Evolutionary conservation across 2,797 vertebrate genomes (phyloP).

Genomic region (Sebastes dallii): DNA sequence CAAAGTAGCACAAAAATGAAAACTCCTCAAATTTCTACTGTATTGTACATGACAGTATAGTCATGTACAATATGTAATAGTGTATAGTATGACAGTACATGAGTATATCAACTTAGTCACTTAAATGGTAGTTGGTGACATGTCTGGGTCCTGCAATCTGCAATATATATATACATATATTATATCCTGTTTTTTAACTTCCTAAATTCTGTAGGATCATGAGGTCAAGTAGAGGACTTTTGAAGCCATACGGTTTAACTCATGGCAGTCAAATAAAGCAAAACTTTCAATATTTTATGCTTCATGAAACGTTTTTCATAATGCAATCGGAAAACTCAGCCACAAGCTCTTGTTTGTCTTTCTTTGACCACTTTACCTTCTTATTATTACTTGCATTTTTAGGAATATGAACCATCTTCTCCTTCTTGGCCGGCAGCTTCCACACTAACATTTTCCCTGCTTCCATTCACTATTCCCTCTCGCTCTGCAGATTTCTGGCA

Average conservation of each 20-base stretch:
- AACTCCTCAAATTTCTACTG: background rate
- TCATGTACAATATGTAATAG: no score
- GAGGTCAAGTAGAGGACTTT: background rate
- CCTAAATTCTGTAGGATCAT: background rate
- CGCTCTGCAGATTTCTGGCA: slow-evolving; percentile 56
- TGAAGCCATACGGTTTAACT: background rate
- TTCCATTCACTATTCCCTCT: slow-evolving; percentile 35
- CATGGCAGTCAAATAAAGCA: background rate
- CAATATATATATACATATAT: background rate
- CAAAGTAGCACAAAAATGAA: background rate
- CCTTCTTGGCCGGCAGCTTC: slow-evolving; percentile 26
- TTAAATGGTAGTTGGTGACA: background rate
- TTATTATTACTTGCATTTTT: background rate
- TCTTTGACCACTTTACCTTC: background rate
- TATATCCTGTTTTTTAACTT: background rate
- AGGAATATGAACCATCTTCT: slow-evolving; percentile 37
- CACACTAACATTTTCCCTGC: slow-evolving; percentile 61
- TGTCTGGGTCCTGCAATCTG: background rate
- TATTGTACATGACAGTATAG: no score
- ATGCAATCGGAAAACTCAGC: background rate
- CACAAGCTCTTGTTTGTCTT: background rate
- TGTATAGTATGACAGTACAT: background rate
- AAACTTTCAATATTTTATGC: background rate
- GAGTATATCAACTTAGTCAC: background rate
- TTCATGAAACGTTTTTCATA: background rate